phyloP scores from a whole-genome alignment of 2,888 invertebrate species.

The Mythimna albipuncta region DNA sequence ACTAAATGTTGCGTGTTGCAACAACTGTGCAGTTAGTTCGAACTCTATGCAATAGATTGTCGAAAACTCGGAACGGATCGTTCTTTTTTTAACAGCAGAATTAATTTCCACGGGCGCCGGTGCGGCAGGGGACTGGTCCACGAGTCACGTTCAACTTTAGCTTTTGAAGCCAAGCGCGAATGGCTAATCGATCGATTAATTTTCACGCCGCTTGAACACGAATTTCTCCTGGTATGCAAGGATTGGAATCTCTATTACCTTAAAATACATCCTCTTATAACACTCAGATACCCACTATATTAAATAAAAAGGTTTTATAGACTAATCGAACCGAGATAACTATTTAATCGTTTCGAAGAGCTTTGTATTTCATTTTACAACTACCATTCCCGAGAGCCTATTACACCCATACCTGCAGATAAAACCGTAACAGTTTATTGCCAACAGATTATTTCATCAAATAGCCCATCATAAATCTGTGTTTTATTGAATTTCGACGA shows the following conservation, averaged over 20 bases:
- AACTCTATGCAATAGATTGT: slow-evolving; percentile 76
- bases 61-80: slow-evolving; percentile 75
- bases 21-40: slow-evolving; percentile 71
- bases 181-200: slow-evolving; percentile 89
- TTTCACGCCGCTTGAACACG: slow-evolving; percentile 86
- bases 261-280: slow-evolving; percentile 40
- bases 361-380: slow-evolving; percentile 54
- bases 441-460: slow-evolving; percentile 64
- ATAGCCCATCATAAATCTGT: slow-evolving; percentile 68
- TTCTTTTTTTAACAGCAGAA: slow-evolving; percentile 79
- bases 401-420: slow-evolving; percentile 50
- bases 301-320: slow-evolving; percentile 50
- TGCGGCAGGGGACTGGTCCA: slow-evolving; percentile 79
- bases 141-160: slow-evolving; percentile 86
- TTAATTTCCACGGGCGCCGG: slow-evolving; percentile 81
- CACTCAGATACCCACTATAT: slow-evolving; percentile 29
- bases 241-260: slow-evolving; percentile 69
- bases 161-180: slow-evolving; percentile 82
- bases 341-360: slow-evolving; percentile 59
- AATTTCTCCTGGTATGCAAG: slow-evolving; percentile 78
- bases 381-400: slow-evolving; percentile 46
- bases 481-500: slow-evolving; percentile 74
- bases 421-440: slow-evolving; percentile 64
- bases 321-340: slow-evolving; percentile 21
- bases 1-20: slow-evolving; percentile 62